Evolutionary conservation across 1,140 invertebrate genomes (phyloP).

Genomic region (Cotesia chilonis): DNA sequence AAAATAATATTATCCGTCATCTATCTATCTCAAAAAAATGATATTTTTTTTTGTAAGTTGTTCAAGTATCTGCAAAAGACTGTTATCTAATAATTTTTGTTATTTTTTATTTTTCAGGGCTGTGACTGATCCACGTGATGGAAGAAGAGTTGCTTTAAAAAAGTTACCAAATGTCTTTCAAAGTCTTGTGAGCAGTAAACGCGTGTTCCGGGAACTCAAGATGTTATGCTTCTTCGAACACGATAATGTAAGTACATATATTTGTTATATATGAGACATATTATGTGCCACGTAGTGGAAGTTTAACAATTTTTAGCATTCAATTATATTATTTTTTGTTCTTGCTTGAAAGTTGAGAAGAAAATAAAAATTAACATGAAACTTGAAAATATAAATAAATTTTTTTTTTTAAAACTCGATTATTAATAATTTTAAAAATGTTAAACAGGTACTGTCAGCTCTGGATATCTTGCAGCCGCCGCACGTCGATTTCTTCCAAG

Average conservation of each 20-base stretch:
- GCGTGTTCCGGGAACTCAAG: conserved; percentile 97
- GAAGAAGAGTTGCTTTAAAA: conserved; percentile 96
- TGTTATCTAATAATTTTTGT: neutral
- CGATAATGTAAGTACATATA: conserved; percentile 88
- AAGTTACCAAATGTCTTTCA: conserved; percentile 99
- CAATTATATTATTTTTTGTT: too few species aligned
- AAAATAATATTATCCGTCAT: too few species aligned
- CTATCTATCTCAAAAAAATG: neutral
- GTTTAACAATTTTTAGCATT: too few species aligned
- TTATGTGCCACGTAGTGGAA: too few species aligned
- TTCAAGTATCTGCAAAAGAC: neutral
- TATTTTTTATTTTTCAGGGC: conserved; percentile 79
- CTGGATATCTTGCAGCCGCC: conserved; percentile 96
- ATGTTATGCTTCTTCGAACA: conserved; percentile 99
- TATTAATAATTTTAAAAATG: too few species aligned
- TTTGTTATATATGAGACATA: conserved; percentile 3
- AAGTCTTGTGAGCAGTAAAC: conserved; percentile 94
- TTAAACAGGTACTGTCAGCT: conserved; percentile 87
- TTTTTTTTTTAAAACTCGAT: neutral
- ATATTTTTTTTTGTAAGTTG: neutral
- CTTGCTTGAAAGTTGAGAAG: too few species aligned
- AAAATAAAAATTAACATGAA: too few species aligned
- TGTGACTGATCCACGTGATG: conserved; percentile 98
- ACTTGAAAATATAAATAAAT: neutral
- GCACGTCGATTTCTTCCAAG: conserved; percentile 97